Base-by-base conservation (phyloP, 2,888 invertebrate genomes). In the Heliconius cydno region DNA sequence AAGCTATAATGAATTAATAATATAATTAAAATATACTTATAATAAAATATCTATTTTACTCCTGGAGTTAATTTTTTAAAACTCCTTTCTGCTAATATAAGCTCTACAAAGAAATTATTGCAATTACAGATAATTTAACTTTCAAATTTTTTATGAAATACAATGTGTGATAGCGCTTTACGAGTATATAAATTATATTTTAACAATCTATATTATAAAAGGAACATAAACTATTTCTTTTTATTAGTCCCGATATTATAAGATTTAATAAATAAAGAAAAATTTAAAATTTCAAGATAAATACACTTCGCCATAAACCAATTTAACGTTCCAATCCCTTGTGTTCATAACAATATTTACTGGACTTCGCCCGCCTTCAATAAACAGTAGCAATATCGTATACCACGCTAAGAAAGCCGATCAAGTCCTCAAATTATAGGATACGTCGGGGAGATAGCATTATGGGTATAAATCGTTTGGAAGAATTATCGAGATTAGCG, bases 391-490 rank as follows among this genome's bases (percentile, higher is more conserved):
- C 82, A 77, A 77, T 66, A 70, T 77, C 77, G 68, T 82, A 79
- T 78, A 80, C 78, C 80, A 78, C 52, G 65, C 66, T 81, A 78
- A 81, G 81, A 82, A 72, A 77, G 80, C 66, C 79, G 80, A 82
- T 79, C 79, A 80, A 82, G 78, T 79, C 80, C 82, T 83, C 81
- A 83, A 83, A 83, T 83, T 81, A 83, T 83, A 81, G 80, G 82
- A 80, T 82, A 81, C 77, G 82, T 81, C 83, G 30, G 75, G 34
- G 74, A 79, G 79, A 79, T 80, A 80, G 83, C 77, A 83, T 84
- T 83, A 84, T 76, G 80, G 67, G 34, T 78, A 84, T 84, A 84
- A 84, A 84, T 84, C 80, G 81, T 79, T 83, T 80, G 41, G 78
- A 63, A 71, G 60, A 76, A 77, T 30, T 52, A 34, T 30, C 74